Conservation (phyloP, 2,113 vertebrate species). For the Gallinago undulata region DNA sequence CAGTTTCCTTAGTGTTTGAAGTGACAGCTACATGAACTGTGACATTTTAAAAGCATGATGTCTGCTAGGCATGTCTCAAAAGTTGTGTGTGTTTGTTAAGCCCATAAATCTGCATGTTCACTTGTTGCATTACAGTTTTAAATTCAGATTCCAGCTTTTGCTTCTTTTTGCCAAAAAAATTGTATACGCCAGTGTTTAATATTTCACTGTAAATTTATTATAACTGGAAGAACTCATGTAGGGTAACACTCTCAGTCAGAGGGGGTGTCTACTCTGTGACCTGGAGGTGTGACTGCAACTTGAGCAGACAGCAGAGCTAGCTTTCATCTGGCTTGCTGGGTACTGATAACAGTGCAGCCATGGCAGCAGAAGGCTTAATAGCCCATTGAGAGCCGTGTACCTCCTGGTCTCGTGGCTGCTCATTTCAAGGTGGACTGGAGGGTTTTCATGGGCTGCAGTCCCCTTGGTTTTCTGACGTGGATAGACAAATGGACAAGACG, state of each 20-base stretch:
- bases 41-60: slow-evolving; percentile 39
- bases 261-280: background rate
- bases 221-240: slow-evolving; percentile 7
- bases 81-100: slow-evolving; percentile 21
- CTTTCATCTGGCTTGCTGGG: background rate
- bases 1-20: slow-evolving; percentile 13
- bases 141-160: background rate
- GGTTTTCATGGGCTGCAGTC: background rate
- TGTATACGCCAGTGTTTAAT: background rate
- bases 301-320: background rate
- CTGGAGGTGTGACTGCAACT: background rate
- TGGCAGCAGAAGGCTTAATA: background rate
- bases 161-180: slow-evolving; percentile 42
- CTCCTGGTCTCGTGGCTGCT: background rate
- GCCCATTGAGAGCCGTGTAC: background rate
- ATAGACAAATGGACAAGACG: background rate
- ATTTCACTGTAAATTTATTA: slow-evolving; percentile 45
- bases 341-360: background rate
- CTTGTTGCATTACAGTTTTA: background rate
- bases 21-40: background rate
- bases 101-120: background rate
- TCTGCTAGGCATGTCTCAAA: slow-evolving; percentile 36
- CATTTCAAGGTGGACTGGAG: background rate
- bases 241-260: background rate
- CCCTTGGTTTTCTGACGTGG: background rate